Evolutionary conservation across 2,888 invertebrate species (phyloP).

Genomic region (Syrphus vitripennis): DNA sequence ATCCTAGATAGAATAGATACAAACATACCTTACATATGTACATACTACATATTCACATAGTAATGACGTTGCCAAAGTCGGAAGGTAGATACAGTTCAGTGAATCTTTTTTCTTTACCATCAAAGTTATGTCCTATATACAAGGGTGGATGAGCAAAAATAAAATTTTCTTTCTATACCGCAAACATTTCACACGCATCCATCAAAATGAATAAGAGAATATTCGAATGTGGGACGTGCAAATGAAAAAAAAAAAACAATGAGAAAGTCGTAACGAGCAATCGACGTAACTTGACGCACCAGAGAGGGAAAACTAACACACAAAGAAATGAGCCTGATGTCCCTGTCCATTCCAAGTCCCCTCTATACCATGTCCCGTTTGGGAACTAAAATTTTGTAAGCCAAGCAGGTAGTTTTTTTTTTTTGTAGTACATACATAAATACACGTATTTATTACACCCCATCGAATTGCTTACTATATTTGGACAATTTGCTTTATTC

Average conservation of each 20-base stretch:
- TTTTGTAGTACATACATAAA: background rate
- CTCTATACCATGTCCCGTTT: slow-evolving; percentile 12
- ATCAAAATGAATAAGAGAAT: background rate
- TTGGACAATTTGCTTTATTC: slow-evolving; percentile 14
- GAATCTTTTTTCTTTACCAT: background rate
- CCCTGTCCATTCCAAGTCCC: background rate
- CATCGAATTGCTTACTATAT: slow-evolving; percentile 16
- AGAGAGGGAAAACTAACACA: background rate
- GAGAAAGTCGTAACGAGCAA: background rate
- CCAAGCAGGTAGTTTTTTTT: slow-evolving; percentile 10
- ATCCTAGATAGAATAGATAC: background rate
- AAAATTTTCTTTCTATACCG: background rate
- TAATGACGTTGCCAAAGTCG: background rate
- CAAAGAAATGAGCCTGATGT: background rate
- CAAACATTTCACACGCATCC: slow-evolving; percentile 27
- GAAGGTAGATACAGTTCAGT: background rate
- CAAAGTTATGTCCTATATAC: background rate
- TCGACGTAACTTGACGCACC: slow-evolving; percentile 2
- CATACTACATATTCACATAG: too few species aligned
- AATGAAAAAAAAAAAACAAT: background rate
- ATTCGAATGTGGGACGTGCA: slow-evolving; percentile 8
- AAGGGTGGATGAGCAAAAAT: slow-evolving; percentile 13
- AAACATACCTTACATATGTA: background rate
- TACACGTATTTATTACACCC: slow-evolving; percentile 7
- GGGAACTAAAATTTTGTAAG: background rate